Base-by-base conservation (phyloP, 2,888 invertebrate species). In the Euzetes globulus region DNA sequence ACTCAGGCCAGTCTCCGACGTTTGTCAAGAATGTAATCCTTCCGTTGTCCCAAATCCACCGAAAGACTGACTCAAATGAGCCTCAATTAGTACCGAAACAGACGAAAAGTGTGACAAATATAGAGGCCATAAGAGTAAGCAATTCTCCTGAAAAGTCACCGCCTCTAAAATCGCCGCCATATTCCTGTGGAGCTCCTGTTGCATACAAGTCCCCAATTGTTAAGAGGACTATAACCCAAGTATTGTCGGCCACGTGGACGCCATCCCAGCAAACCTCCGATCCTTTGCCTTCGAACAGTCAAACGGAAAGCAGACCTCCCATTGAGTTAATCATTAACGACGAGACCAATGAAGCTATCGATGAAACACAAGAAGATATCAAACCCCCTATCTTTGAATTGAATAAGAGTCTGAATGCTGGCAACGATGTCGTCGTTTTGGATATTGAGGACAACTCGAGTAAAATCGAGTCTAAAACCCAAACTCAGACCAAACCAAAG, bases 361-460 rank as follows among this genome's bases (percentile, higher is more conserved):
- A 13, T 27, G 33, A 33, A n/a, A 13, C 41, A 22, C 17, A 63
- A 17, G 2, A 17, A 1, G 63, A 63, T 33, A 63, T 63, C 6
- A 63, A 63, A 15, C 63, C 63, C 17, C 33, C 33, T 7, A 63
- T 63, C 17, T 63, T 63, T 63, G 63, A 63, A 33, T n/a, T 63
- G n/a, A 33, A 63, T 13, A 13, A 63, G 27, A 63, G 63, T 17
- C 17, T 63, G 17, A 25, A 22, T 17, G 9, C 13, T 58, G 58
- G 2, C 9, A 33, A 19, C 29, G 33, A 63, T 27, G 19, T 25
- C 5, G 25, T 55, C 7, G 25, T 50, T 50, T 13, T 13, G 13
- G 41, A 41, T 1, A 9, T 41, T 41, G 41, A n/a, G n/a, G n/a
- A n/a, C n/a, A n/a, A n/a, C n/a, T n/a, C n/a, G n/a, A n/a, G n/a